phyloP scores from a whole-genome alignment of 2,888 invertebrate species.

The Chaitophorus viminalis region DNA sequence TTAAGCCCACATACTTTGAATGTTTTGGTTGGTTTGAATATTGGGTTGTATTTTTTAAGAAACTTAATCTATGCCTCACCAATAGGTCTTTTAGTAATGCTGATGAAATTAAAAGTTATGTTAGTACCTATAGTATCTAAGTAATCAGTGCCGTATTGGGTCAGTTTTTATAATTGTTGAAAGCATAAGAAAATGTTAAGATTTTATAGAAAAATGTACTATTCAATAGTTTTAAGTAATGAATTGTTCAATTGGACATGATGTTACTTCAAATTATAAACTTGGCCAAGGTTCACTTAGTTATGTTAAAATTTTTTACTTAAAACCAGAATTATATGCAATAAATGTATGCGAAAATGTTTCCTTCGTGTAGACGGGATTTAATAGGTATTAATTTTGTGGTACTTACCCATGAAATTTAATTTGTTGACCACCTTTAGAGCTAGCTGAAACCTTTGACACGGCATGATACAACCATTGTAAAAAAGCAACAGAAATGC shows the following conservation, averaged over 20 bases:
- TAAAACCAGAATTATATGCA: no score
- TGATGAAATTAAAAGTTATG: neutral
- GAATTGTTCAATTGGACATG: no score
- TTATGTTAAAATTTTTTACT: no score
- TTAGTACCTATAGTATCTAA: neutral
- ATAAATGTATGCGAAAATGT: neutral
- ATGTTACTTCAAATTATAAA: no score
- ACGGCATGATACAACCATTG: neutral
- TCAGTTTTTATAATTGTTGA: no score
- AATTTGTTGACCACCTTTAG: neutral
- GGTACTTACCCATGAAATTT: neutral
- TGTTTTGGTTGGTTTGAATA: conserved; percentile 5
- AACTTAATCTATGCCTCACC: neutral
- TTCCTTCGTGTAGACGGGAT: no score
- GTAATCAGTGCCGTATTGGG: no score
- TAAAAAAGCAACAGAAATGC: no score
- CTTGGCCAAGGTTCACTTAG: no score
- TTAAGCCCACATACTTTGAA: conserved; percentile 5
- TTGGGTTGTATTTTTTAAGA: neutral
- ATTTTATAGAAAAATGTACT: no score
- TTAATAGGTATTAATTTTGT: neutral
- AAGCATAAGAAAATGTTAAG: no score
- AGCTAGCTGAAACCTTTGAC: neutral
- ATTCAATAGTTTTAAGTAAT: no score
- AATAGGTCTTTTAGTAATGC: neutral